Percentiles rank a stretch among this genome's conserved stretches.
Conservation (phyloP, 1,140 invertebrate species). For the Brachionus angularis region DNA sequence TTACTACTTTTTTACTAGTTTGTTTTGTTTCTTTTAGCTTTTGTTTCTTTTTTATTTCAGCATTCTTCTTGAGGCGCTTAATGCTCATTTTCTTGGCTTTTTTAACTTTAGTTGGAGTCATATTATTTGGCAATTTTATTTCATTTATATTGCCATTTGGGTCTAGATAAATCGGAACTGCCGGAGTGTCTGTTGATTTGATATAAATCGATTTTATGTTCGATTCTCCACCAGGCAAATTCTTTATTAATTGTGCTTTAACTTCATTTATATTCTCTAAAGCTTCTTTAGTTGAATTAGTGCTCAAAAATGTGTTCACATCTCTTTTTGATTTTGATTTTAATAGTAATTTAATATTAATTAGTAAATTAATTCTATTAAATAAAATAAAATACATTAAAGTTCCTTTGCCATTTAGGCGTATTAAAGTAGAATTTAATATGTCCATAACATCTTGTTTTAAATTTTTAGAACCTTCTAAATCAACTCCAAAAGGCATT, state of each 20-base stretch:
- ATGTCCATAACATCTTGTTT: conserved; percentile 28
- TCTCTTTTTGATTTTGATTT: neutral
- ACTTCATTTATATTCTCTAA: conserved; percentile 28
- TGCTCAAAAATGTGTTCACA: conserved; percentile 33
- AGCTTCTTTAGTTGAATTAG: conserved; percentile 9
- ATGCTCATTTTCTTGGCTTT: conserved; percentile 25
- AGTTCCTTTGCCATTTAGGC: conserved; percentile 5
- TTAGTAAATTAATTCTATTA: no score
- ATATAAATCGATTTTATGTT: conserved; percentile 37
- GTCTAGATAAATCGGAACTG: conserved; percentile 23
- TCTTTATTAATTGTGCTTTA: conserved; percentile 2
- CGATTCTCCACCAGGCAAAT: conserved; percentile 34
- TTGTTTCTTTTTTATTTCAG: conserved; percentile 17
- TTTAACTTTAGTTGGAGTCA: conserved; percentile 34
- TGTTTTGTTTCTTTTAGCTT: neutral
- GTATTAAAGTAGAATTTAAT: conserved; percentile 26
- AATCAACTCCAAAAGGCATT: conserved; percentile 38
- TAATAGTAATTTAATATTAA: neutral
- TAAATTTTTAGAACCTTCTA: conserved; percentile 18
- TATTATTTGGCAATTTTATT: conserved; percentile 32
- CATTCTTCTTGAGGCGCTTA: conserved; percentile 2
- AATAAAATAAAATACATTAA: neutral
- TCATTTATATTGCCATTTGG: neutral
- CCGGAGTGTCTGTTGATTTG: conserved; percentile 16
- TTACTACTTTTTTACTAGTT: neutral